Evolutionary conservation across 2,888 invertebrate species (phyloP), one percentile per base, ranked within the genome.

Genomic region (Pachymerium ferrugineum): DNA sequence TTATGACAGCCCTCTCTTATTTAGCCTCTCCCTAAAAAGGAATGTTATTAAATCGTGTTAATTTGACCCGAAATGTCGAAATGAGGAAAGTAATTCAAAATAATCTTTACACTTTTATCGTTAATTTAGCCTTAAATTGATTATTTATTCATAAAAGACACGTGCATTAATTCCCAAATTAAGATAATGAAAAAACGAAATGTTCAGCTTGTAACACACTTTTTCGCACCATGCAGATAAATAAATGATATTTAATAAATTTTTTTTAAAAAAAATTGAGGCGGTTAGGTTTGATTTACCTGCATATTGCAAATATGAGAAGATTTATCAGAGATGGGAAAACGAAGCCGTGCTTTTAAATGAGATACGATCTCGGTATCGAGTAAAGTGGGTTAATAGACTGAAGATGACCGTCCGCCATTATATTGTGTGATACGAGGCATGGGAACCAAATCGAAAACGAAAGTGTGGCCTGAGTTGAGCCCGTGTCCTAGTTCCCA

Each of bases 401-500:
- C 28, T 62, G 62, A 62, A 62, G 62, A 62, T 62, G 62, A 62
- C 62, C 28, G 62, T 62, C 62, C 62, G 62, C 62, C 62, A 62
- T 62, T 62, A 62, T 25, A 54, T 54, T 54, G 47, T 54, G 47
- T 19, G 47, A 54, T 62, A 28, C 28, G 62, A 62, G 14, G 12
- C 62, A 62, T 62, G 62, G 62, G 62, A 62, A 62, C 62, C 25
- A 62, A 62, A 62, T n/a, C 3, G 62, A 62, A 62, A 62, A 28
- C 28, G 62, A 62, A 62, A 62, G 62, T 62, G 62, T 62, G 62
- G 62, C 28, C 62, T 8, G 62, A 62, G 62, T 28, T n/a, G n/a
- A n/a, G n/a, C n/a, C n/a, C n/a, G n/a, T 62, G 62, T 62, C 62
- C 62, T 62, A 62, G 62, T 62, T 62, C 62, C 62, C 62, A 62